A percentile compares a stretch with the other conserved stretches of the same genome.
Evolutionary conservation across 2,113 vertebrate species (phyloP).

Genomic region (Xiphorhynchus elegans): DNA sequence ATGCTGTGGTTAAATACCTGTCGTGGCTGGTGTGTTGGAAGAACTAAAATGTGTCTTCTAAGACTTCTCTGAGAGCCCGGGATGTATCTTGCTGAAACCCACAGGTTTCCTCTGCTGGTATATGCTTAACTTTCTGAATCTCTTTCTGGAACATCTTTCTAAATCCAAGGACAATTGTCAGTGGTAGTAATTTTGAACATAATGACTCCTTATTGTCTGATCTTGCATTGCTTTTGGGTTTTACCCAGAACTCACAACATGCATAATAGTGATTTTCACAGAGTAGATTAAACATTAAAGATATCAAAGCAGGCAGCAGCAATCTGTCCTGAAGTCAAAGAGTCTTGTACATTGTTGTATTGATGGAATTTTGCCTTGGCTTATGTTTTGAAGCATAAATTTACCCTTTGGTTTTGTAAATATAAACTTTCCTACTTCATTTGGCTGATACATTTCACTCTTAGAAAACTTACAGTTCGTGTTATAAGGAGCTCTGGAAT

Average conservation of each 20-base stretch:
- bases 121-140: not conserved
- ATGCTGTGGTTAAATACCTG: not conserved
- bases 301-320: not conserved
- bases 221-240: not conserved
- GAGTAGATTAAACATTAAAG: not conserved
- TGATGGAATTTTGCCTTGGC: not conserved
- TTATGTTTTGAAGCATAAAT: constrained; percentile 10
- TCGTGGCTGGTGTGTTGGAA: not conserved
- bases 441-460: constrained; percentile 21
- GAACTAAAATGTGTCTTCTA: not conserved
- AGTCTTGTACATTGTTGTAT: not conserved
- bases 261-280: not conserved
- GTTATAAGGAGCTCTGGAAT: constrained; percentile 3
- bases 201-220: not conserved
- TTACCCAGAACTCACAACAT: not conserved
- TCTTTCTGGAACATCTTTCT: not conserved
- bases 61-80: not conserved
- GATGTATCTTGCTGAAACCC: not conserved
- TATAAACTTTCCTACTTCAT: not conserved
- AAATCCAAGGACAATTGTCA: not conserved
- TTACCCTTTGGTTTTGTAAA: constrained; percentile 25
- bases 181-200: not conserved
- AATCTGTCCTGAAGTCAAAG: not conserved
- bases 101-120: not conserved
- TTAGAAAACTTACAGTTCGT: not conserved